Percentiles rank a stretch among this genome's conserved stretches.
Conservation (phyloP, 2,113 vertebrate genomes). For the Stegostoma tigrinum region DNA sequence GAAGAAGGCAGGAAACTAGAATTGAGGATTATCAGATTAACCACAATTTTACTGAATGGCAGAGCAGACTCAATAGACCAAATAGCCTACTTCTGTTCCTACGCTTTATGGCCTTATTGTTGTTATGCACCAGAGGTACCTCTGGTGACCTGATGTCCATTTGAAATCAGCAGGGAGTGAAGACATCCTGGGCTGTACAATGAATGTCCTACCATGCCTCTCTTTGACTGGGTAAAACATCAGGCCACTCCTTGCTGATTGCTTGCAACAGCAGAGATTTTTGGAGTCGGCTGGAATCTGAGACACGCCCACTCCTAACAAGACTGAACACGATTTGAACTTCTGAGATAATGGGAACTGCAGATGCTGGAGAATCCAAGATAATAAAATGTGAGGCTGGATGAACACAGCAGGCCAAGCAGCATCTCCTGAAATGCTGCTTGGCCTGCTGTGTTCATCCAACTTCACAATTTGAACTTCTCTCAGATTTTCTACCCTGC, state of each 20-base stretch:
- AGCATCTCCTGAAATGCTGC: too few species aligned
- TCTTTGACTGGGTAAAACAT: neutral
- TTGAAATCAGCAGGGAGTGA: neutral
- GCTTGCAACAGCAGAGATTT: neutral
- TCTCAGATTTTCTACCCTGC: neutral
- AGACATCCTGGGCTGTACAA: neutral
- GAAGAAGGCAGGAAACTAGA: too few species aligned
- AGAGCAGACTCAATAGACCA: too few species aligned
- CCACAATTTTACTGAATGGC: too few species aligned
- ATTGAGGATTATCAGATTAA: too few species aligned
- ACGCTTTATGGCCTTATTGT: too few species aligned
- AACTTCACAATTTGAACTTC: neutral
- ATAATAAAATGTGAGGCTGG: too few species aligned
- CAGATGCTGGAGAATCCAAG: too few species aligned
- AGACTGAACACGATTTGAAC: neutral
- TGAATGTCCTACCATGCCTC: neutral
- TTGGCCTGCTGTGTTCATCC: too few species aligned
- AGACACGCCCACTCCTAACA: neutral
- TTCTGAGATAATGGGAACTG: too few species aligned
- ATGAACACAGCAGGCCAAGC: too few species aligned
- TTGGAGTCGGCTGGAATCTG: neutral
- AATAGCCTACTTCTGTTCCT: too few species aligned
- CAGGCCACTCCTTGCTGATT: neutral
- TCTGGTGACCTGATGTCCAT: neutral
- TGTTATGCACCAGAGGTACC: neutral